These are phyloP conservation scores for Orthonyx spaldingii DNA, from an alignment of 2,113 vertebrate genomes.

Conservation along the genomic window DNA sequence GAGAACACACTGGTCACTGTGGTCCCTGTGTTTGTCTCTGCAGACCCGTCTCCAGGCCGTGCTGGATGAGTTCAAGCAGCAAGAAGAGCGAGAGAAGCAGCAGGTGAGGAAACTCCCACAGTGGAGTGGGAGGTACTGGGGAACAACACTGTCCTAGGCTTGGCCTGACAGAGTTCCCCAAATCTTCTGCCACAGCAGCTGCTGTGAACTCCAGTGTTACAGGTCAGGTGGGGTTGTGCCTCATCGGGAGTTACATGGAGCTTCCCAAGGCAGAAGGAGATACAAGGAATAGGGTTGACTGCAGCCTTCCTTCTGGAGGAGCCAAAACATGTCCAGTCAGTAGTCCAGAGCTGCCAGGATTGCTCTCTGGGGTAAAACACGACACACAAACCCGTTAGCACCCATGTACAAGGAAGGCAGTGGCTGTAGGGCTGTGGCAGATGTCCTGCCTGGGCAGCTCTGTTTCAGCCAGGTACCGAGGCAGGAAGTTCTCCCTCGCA, in stretches of 20 bases:
- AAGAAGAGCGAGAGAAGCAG: constrained; percentile 93
- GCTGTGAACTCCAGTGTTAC: not conserved
- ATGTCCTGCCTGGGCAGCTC: not conserved
- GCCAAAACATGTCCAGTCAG: not conserved
- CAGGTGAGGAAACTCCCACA: constrained; percentile 74
- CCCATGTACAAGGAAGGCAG: not conserved
- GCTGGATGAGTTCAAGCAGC: constrained; percentile 91
- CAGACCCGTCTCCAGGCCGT: constrained; percentile 93
- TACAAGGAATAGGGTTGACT: not conserved
- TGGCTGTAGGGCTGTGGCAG: not conserved
- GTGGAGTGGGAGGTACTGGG: not conserved
- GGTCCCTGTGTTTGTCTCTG: not conserved
- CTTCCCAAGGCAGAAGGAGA: not conserved
- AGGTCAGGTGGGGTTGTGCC: not conserved
- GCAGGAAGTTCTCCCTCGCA: not conserved
- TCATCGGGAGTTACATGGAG: not conserved
- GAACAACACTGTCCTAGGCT: fast-evolving
- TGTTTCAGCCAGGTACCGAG: not conserved
- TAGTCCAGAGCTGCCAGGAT: not conserved
- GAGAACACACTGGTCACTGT: not conserved
- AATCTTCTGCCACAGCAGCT: not conserved
- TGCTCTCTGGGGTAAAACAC: not conserved
- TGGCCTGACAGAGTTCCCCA: not conserved
- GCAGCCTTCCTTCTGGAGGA: not conserved
- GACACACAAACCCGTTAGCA: not conserved